Percentiles rank a stretch among this genome's conserved stretches.
These are phyloP conservation scores for Lottia gigantea DNA, from an alignment of 2,888 invertebrate species.

Conservation along the genomic window DNA sequence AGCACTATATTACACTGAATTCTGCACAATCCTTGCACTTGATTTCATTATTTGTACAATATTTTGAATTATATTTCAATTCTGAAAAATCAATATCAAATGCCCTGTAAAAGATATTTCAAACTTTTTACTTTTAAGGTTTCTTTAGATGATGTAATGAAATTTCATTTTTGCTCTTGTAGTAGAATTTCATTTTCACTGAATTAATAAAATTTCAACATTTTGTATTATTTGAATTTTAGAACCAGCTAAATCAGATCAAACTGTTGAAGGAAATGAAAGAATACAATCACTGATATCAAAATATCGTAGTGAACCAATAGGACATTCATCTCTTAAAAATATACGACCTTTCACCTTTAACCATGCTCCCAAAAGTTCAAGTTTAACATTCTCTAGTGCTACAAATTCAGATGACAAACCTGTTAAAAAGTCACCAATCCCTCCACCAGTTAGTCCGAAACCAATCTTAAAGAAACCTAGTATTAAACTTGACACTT, in stretches of 20 bases:
- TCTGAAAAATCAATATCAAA: too few relatives aligned
- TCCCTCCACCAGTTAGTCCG: constrained; percentile 46
- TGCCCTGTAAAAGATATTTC: too few relatives aligned
- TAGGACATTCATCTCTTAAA: constrained; percentile 35
- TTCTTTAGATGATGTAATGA: too few relatives aligned
- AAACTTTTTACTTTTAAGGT: too few relatives aligned
- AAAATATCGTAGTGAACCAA: constrained; percentile 51
- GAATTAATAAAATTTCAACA: neutral
- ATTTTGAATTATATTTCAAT: too few relatives aligned
- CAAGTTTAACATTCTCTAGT: constrained; percentile 17
- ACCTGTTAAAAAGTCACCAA: constrained; percentile 44
- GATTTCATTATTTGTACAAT: too few relatives aligned
- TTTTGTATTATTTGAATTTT: neutral
- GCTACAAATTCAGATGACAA: constrained; percentile 19
- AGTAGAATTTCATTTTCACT: neutral
- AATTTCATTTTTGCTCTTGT: neutral
- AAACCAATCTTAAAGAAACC: constrained; percentile 30
- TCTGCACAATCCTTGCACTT: too few relatives aligned
- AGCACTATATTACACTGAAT: too few relatives aligned
- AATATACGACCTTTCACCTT: constrained; percentile 43
- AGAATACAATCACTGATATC: constrained; percentile 55
- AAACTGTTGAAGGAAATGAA: constrained; percentile 38
- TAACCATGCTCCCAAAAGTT: constrained; percentile 17
- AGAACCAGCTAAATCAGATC: constrained; percentile 25
- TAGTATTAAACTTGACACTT: constrained; percentile 10